Conservation (phyloP, 23 tunicate species). For the Aplidium turbinatum region DNA sequence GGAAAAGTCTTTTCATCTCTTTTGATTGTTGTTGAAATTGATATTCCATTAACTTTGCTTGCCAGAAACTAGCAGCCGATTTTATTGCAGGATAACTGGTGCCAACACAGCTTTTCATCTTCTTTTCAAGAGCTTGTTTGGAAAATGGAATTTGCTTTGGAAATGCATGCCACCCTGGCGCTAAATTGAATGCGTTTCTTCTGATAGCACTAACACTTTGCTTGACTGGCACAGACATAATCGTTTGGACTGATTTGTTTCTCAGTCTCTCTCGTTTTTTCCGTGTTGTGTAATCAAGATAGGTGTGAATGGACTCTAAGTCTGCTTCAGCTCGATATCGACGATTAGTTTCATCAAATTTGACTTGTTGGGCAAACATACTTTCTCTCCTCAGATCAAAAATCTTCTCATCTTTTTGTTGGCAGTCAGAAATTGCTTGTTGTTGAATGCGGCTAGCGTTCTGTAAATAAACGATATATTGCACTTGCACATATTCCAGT, state of each 20-base stretch:
- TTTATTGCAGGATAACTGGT: conserved; percentile 8
- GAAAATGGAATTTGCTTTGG: too few species aligned
- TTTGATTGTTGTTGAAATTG: conserved; percentile 28
- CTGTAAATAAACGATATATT: background rate
- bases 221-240: background rate
- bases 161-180: too few species aligned
- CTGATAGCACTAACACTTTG: background rate
- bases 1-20: too few species aligned
- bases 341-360: background rate
- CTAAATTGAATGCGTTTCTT: too few species aligned
- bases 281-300: conserved; percentile 8
- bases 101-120: background rate
- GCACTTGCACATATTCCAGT: too few species aligned
- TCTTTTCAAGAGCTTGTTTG: background rate
- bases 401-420: conserved; percentile 10
- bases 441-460: background rate
- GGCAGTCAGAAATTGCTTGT: background rate
- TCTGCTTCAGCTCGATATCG: conserved; percentile 21
- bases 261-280: conserved; percentile 14
- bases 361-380: conserved; percentile 3
- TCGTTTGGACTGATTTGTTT: conserved; percentile 30
- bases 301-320: background rate
- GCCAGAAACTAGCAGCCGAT: background rate
- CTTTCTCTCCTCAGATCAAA: conserved; percentile 22
- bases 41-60: conserved; percentile 6